These are phyloP conservation scores for Polyergus mexicanus DNA, from an alignment of 1,140 invertebrate genomes.

Conservation along the genomic window DNA sequence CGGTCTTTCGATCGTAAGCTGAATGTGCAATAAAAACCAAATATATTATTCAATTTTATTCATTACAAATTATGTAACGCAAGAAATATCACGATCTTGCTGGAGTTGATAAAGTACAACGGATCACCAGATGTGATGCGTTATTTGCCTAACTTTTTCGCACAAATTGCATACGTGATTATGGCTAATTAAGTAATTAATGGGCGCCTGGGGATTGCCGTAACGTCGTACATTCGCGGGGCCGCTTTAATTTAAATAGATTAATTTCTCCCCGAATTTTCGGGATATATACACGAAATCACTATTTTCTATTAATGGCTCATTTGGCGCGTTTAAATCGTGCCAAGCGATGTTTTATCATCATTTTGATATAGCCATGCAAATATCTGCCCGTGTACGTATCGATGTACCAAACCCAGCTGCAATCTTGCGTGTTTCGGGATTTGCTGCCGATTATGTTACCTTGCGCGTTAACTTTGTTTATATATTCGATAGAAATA, in stretches of 20 bases:
- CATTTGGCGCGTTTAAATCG: conserved; percentile 55
- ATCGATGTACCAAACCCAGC: conserved; percentile 30
- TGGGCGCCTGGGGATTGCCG: not conserved
- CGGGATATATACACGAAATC: not conserved
- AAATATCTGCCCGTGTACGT: not conserved
- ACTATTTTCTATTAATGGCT: conserved; percentile 49
- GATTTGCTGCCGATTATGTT: conserved; percentile 31
- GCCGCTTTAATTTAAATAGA: conserved; percentile 50
- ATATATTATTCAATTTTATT: not conserved
- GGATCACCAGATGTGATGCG: conserved; percentile 4
- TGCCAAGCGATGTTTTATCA: conserved; percentile 40
- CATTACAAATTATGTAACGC: not conserved
- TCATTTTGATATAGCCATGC: conserved; percentile 22
- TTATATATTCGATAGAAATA: not conserved
- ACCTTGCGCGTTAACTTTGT: not conserved
- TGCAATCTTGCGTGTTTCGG: conserved; percentile 31
- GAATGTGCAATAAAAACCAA: not conserved
- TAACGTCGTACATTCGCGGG: conserved; percentile 3
- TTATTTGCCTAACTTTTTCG: conserved; percentile 56
- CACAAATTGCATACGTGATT: conserved; percentile 4
- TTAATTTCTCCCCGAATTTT: conserved; percentile 28
- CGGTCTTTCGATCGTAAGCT: not conserved
- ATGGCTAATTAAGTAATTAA: conserved; percentile 53
- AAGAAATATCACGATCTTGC: conserved; percentile 11
- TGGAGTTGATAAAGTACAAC: conserved; percentile 34